A percentile compares a stretch with the other conserved stretches of the same genome.
Evolutionary conservation across 2,888 invertebrate genomes (phyloP).

Genomic region (Diadegma fenestrale): DNA sequence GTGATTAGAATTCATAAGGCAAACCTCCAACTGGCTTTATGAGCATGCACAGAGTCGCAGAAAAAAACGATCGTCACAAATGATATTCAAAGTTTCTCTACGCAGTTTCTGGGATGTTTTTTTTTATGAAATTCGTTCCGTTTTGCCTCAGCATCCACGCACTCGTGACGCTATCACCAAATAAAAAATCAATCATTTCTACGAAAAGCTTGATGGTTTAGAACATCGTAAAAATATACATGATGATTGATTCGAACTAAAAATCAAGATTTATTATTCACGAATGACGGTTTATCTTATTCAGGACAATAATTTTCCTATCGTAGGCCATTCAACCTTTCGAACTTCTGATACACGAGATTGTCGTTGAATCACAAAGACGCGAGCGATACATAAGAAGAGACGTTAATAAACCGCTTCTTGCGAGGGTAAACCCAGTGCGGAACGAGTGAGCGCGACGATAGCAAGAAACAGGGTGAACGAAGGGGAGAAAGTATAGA

Average conservation of each 20-base stretch:
- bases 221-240: neutral
- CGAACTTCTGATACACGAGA: slow-evolving; percentile 30
- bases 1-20: slow-evolving; percentile 25
- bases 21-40: slow-evolving; percentile 9
- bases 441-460: slow-evolving; percentile 22
- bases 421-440: slow-evolving; percentile 42
- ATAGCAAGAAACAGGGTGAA: slow-evolving; percentile 8
- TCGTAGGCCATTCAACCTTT: slow-evolving; percentile 1
- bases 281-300: neutral
- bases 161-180: neutral
- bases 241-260: neutral
- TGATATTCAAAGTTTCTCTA: neutral
- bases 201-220: neutral
- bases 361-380: slow-evolving; percentile 45
- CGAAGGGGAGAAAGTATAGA: slow-evolving; percentile 47
- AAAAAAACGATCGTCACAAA: neutral
- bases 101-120: neutral
- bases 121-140: neutral
- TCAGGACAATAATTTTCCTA: slow-evolving; percentile 3
- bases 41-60: neutral
- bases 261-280: neutral
- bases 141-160: neutral
- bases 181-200: neutral
- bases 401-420: slow-evolving; percentile 62
- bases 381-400: slow-evolving; percentile 8